Evolutionary conservation across 2,888 invertebrate genomes (phyloP), one percentile per base, ranked within the genome.

Genomic region (Megalurothrips usitatus): DNA sequence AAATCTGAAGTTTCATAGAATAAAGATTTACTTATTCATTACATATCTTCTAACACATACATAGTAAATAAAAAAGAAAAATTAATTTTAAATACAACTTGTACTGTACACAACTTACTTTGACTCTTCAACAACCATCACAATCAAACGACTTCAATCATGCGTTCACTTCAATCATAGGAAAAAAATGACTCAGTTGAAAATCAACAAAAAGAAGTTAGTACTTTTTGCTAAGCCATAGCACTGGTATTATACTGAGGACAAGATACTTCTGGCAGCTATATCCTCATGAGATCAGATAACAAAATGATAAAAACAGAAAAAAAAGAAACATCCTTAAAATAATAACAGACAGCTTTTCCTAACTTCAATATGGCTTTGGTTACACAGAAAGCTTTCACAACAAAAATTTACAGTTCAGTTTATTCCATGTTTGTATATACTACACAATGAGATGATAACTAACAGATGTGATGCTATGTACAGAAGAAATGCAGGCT

Each of bases 351-450:
- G 68, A 75, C 68, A 75, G 26, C 12, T 23, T 75, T 75, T 75
- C 8, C 68, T 75, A 75, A 26, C 68, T 75, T 75, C 23, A 75
- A 75, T 75, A 75, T 75, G 68, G 82, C 82, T 82, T 82, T 82
- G 83, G 81, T 81, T 82, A 82, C 82, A 80, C 79, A 81, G 80
- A 82, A 82, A 81, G 80, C 82, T 81, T 80, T 78, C 52, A 78
- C 43, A 81, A 79, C 68, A 75, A 75, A 26, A 75, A 75, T 75
- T 75, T 75, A 75, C 68, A 75, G 12, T 26, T 26, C 23, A 75
- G 12, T 26, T 26, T 75, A 75, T 26, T 58, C 19, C 68, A 75
- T 75, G 68, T 75, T 26, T 75, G 68, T 9, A 26, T 75, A 26
- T 75, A 26, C 23, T 75, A 75, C 68, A 75, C 23, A 26, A 43